Evolutionary conservation across 2,113 vertebrate genomes (phyloP).

Genomic region (Bos javanicus): DNA sequence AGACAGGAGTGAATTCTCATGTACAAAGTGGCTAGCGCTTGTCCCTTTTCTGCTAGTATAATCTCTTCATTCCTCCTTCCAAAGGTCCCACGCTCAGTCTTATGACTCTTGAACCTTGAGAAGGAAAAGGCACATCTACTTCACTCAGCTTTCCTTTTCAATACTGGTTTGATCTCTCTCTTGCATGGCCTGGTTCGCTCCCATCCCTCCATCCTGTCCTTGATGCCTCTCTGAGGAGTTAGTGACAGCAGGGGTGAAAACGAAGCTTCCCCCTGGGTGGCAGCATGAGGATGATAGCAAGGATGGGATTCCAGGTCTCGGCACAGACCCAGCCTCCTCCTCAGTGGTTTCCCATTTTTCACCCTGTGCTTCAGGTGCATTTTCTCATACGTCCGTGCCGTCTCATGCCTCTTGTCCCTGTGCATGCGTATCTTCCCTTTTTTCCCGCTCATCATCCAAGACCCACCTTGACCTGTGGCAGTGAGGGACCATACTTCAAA

Average conservation of each 20-base stretch:
- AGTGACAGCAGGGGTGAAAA: background rate
- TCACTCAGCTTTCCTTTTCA: background rate
- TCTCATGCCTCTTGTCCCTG: background rate
- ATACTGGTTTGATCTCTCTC: background rate
- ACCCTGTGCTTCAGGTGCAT: background rate
- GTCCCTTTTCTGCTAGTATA: background rate
- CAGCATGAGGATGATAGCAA: background rate
- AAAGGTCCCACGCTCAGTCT: background rate
- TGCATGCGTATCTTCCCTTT: background rate
- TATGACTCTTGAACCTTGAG: background rate
- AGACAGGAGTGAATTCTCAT: slow-evolving; percentile 7
- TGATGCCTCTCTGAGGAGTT: background rate
- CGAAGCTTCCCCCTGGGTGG: background rate
- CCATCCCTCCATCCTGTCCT: background rate
- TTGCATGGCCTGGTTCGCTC: background rate
- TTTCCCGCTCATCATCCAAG: background rate
- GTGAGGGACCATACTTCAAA: background rate
- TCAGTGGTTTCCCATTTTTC: background rate
- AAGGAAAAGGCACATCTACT: background rate
- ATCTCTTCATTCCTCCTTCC: slow-evolving; percentile 1
- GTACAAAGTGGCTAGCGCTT: background rate
- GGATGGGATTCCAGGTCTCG: background rate
- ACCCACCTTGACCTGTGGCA: background rate
- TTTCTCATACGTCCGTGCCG: background rate
- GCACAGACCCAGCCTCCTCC: background rate